Evolutionary conservation across 2,113 vertebrate species (phyloP).

Genomic region (Apodemus speciosus): DNA sequence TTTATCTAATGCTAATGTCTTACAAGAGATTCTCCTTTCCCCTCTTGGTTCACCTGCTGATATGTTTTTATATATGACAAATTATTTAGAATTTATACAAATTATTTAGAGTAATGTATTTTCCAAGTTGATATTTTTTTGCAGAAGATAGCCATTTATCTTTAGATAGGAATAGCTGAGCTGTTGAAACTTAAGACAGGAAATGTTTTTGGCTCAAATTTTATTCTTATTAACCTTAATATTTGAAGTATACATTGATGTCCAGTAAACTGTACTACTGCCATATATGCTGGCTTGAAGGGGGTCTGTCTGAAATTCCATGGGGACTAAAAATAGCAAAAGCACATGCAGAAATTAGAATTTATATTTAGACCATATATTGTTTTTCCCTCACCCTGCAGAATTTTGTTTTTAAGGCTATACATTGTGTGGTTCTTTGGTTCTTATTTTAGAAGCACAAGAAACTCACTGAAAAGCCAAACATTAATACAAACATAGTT

Average conservation of each 20-base stretch:
- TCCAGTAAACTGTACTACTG: constrained; percentile 64
- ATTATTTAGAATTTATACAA: constrained; percentile 76
- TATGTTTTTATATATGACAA: constrained; percentile 75
- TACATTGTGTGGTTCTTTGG: constrained; percentile 75
- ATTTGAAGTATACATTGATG: constrained; percentile 64
- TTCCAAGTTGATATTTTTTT: constrained; percentile 53
- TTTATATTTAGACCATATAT: constrained; percentile 79
- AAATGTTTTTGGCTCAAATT: constrained; percentile 45
- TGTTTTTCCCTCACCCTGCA: constrained; percentile 78
- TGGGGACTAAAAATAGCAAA: constrained; percentile 74
- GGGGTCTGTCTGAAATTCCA: constrained; percentile 78
- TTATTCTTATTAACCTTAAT: constrained; percentile 58
- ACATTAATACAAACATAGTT: constrained; percentile 65
- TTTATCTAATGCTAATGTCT: constrained; percentile 68
- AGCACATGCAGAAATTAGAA: constrained; percentile 74
- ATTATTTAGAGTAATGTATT: constrained; percentile 51
- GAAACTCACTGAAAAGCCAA: constrained; percentile 65
- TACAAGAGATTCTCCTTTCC: constrained; percentile 5
- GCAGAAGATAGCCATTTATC: constrained; percentile 20
- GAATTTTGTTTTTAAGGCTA: constrained; percentile 79
- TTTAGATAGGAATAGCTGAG: not conserved
- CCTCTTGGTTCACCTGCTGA: constrained; percentile 65
- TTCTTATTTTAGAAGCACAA: constrained; percentile 75
- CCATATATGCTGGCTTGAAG: constrained; percentile 49
- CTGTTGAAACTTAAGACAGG: constrained; percentile 36